Percentiles rank a stretch among this genome's conserved stretches.
phyloP scores from a whole-genome alignment of 2,113 vertebrate species.

The Festucalex cinctus region DNA sequence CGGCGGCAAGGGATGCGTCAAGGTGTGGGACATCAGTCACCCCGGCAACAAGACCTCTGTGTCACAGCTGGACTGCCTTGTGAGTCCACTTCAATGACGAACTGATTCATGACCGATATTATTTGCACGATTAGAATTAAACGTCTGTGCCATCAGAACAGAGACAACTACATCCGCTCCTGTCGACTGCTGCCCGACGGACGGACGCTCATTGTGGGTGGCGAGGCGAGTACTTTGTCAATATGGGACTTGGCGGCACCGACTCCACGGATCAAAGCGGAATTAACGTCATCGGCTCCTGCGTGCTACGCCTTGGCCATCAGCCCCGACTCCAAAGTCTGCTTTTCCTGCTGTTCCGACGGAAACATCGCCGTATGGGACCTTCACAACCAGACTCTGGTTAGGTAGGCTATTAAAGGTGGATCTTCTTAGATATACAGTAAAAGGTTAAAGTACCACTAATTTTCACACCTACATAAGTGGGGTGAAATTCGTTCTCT shows the following conservation, averaged over 20 bases:
- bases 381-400: conserved; percentile 94
- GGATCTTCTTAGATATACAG: too few species aligned
- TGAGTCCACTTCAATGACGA: conserved; percentile 59
- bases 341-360: conserved; percentile 96
- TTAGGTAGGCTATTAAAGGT: conserved; percentile 73
- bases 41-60: conserved; percentile 95
- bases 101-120: background rate
- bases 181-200: conserved; percentile 94
- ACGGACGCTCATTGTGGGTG: conserved; percentile 91
- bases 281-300: conserved; percentile 89
- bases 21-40: conserved; percentile 98
- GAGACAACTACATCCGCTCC: conserved; percentile 98
- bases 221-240: conserved; percentile 90
- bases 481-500: too few species aligned
- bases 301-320: conserved; percentile 95
- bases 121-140: background rate
- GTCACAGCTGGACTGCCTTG: conserved; percentile 94
- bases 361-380: conserved; percentile 97
- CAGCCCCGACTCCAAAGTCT: conserved; percentile 96
- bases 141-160: conserved; percentile 76
- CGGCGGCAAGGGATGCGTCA: conserved; percentile 92
- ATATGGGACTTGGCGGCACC: conserved; percentile 97
- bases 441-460: too few species aligned
- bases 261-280: conserved; percentile 93
- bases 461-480: too few species aligned